Base-by-base conservation (phyloP, 2,888 invertebrate species). In the Smittia sp. region DNA sequence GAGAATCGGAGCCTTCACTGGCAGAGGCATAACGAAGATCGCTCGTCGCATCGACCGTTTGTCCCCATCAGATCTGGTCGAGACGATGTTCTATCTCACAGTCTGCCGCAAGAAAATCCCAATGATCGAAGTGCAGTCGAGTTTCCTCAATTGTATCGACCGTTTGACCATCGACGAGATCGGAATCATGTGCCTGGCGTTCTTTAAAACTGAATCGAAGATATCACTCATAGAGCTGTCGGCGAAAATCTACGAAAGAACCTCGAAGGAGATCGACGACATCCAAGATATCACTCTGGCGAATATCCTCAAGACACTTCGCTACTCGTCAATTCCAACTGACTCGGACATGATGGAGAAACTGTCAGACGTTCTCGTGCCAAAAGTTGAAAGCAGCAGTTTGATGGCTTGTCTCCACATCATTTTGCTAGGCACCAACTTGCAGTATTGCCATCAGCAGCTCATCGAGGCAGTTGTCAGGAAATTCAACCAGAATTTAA, bases 131-230 rank as follows among this genome's bases (percentile, higher is more conserved):
- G 83, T 90, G 72, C 90, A 92, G 81, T 79, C 85, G 66, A 83
- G 84, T 54, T 77, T 90, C 73, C 80, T 84, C 32, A 78, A 84
- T 1, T 80, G 81, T 73, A 82, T 89, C n/a, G 77, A 85, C 6
- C 78, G 85, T 24, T 85, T 91, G 78, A 84, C 83, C 22, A 76
- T 88, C 4, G 86, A 89, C 76, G 92, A 93, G 78, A 80, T 92
- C 74, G 89, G 88, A 11, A 85, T 93, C 13, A 85, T 90, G 76
- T 85, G 89, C 2, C 88, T 91, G 86, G 91, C 90, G 0, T 92
- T 90, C 79, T 93, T 93, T 77, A 92, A 92, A 83, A 89, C 88
- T 15, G 85, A 88, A 81, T 89, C 87, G 1, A 85, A 84, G 15
- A 84, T 93, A 67, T 84, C 85, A 75, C 86, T 83, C 79, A 76